Evolutionary conservation across 2,113 vertebrate species (phyloP), one percentile per base, ranked within the genome.

Genomic region (Megalops atlanticus): DNA sequence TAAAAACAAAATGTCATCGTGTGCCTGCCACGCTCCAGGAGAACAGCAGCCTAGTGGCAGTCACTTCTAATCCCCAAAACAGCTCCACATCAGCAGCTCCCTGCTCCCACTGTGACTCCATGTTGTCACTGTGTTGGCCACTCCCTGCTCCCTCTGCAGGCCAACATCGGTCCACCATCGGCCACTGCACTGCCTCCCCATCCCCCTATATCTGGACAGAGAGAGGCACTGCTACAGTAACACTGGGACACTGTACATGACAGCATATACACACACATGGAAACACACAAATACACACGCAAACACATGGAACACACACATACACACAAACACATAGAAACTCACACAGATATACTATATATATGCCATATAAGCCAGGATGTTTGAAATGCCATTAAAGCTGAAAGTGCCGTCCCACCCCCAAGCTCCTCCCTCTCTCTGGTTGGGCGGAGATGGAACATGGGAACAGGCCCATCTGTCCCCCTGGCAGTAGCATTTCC

Each of bases 401-500:
- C 21, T 2, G 18, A 18, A 18, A 45, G 43, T 10, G 10, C 72
- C 38, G n/a, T n/a, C 16, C 71, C 21, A 16, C 15, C 31, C 12
- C 3, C 36, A 31, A 3, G 27, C 69, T 27, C 10, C 69, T 27
- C 72, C 71, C 72, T 40, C n/a, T 27, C 58, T 27, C 58, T 64
- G 58, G 58, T 31, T 64, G 58, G 58, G 58, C 58, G 58, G 58
- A 24, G 52, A 80, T 76, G 74, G 76, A 70, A 86, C 82, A 85
- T 89, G 86, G 87, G 86, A 89, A 86, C 80, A 76, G 81, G 75
- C 87, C 87, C 87, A 89, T 87, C 88, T 89, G 86, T 88, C 85
- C 82, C 80, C 33, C 70, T 80, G 80, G 83, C 69, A 80, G 82
- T 43, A 74, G 72, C 75, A 81, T 80, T 87, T 87, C 85, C 84